These are phyloP conservation scores for Temnothorax longispinosus DNA, from an alignment of 1,140 invertebrate genomes.

Conservation along the genomic window DNA sequence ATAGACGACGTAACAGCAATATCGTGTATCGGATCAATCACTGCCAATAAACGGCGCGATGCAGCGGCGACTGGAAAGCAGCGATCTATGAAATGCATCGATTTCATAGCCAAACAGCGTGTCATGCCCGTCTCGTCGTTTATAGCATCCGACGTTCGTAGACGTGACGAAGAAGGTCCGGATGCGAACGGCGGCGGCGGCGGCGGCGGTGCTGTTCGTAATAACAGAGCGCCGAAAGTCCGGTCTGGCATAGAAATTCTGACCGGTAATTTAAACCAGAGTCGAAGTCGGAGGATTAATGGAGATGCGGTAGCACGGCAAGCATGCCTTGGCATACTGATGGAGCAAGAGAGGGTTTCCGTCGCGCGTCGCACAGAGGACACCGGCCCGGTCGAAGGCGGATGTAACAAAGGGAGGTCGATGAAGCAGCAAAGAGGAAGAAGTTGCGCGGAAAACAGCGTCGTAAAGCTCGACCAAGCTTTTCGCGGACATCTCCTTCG, in stretches of 20 bases:
- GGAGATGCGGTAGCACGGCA: slow-evolving; percentile 40
- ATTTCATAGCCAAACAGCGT: slow-evolving; percentile 57
- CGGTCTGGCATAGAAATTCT: slow-evolving; percentile 44
- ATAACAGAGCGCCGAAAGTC: slow-evolving; percentile 49
- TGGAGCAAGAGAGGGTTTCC: slow-evolving; percentile 18
- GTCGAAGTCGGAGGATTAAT: slow-evolving; percentile 55
- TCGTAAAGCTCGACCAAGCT: slow-evolving; percentile 15
- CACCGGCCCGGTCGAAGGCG: not conserved
- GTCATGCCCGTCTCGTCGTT: slow-evolving; percentile 48
- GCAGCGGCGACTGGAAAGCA: slow-evolving; percentile 38
- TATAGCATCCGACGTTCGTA: slow-evolving; percentile 51
- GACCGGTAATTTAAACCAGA: slow-evolving; percentile 55
- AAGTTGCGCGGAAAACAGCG: slow-evolving; percentile 7
- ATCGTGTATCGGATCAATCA: slow-evolving; percentile 58
- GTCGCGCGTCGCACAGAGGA: not conserved
- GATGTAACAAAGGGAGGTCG: slow-evolving; percentile 7
- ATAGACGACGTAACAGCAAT: slow-evolving; percentile 57
- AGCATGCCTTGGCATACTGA: slow-evolving; percentile 53
- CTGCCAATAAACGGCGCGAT: slow-evolving; percentile 58
- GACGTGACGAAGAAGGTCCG: slow-evolving; percentile 35
- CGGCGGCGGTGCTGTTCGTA: slow-evolving; percentile 18
- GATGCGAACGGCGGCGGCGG: not conserved
- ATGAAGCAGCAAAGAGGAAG: not conserved
- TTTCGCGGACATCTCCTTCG: slow-evolving; percentile 3
- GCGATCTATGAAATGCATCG: slow-evolving; percentile 59